Conservation (phyloP, 1,140 invertebrate genomes). For the Brachionus rotundiformis region DNA sequence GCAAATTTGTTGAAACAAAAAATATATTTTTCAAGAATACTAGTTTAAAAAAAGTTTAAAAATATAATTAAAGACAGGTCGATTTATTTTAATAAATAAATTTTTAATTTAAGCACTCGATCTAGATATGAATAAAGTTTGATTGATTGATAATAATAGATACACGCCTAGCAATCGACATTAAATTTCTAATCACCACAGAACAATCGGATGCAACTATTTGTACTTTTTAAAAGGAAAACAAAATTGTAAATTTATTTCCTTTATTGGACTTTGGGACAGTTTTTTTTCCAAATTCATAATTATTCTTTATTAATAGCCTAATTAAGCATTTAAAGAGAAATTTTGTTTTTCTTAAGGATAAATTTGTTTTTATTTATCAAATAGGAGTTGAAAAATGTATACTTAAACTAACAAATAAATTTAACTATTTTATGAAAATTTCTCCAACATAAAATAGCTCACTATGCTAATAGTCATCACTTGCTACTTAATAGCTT, state of each 20-base stretch:
- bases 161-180: background rate
- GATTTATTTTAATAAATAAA: too few relatives aligned
- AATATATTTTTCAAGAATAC: too few relatives aligned
- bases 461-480: background rate
- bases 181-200: background rate
- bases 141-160: background rate
- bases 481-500: background rate
- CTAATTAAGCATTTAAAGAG: background rate
- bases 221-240: background rate
- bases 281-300: background rate
- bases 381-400: slow-evolving; percentile 11
- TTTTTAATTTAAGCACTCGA: background rate
- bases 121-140: background rate
- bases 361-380: slow-evolving; percentile 4
- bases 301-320: background rate
- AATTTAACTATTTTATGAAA: slow-evolving; percentile 11
- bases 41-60: too few relatives aligned
- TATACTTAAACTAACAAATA: background rate
- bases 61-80: background rate
- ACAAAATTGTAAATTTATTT: slow-evolving; percentile 2
- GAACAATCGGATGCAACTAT: background rate
- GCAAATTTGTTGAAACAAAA: too few relatives aligned
- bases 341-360: slow-evolving; percentile 1
- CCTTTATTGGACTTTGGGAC: background rate
- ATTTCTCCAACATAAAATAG: background rate